These are phyloP conservation scores for Belgica antarctica DNA, from an alignment of 2,888 invertebrate species.

Conservation along the genomic window DNA sequence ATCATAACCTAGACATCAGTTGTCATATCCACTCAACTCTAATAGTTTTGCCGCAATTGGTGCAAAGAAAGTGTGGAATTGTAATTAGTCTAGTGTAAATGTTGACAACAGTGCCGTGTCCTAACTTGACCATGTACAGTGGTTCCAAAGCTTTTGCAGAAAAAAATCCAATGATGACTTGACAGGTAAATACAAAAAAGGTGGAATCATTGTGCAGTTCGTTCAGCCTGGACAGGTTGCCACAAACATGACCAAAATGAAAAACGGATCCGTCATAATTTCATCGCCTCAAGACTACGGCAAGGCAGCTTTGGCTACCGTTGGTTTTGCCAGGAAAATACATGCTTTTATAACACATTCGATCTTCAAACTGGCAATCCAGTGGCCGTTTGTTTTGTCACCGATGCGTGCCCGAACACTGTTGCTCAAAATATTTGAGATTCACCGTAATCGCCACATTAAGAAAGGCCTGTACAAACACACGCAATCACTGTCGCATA, in stretches of 20 bases:
- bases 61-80: conserved; percentile 5
- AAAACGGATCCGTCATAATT: conserved; percentile 69
- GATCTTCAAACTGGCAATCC: conserved; percentile 4
- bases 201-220: conserved; percentile 76
- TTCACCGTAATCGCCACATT: conserved; percentile 44
- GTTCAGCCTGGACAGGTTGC: conserved; percentile 85
- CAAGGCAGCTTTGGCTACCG: conserved; percentile 65
- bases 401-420: background rate
- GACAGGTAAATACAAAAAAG: conserved; percentile 68
- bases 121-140: background rate
- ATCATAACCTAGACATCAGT: too few relatives aligned
- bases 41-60: conserved; percentile 40
- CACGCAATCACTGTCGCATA: too few relatives aligned
- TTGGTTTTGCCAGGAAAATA: conserved; percentile 68
- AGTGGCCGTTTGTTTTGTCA: background rate
- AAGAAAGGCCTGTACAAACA: conserved; percentile 45
- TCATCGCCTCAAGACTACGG: conserved; percentile 73
- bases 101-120: conserved; percentile 16
- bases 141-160: conserved; percentile 65
- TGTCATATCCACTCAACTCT: conserved; percentile 25
- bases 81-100: conserved; percentile 31
- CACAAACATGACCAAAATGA: conserved; percentile 86
- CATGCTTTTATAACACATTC: conserved; percentile 63
- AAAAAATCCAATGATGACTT: conserved; percentile 79
- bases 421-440: conserved; percentile 33